phyloP scores from a whole-genome alignment of 2,888 invertebrate genomes.

The Mechanitis messenoides region DNA sequence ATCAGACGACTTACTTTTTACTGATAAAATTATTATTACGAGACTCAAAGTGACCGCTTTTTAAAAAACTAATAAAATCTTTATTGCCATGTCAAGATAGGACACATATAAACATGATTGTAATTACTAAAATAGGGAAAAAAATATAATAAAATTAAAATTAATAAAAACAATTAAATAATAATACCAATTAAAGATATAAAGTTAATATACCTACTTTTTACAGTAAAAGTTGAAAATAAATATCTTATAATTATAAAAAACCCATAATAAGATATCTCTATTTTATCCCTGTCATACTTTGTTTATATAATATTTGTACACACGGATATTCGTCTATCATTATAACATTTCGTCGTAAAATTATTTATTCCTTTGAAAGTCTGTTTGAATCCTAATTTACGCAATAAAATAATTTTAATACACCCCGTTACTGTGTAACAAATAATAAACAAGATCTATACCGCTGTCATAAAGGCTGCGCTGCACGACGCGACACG shows the following conservation, averaged over 20 bases:
- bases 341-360: background rate
- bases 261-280: too few species aligned
- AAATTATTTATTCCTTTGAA: background rate
- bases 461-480: background rate
- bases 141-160: too few species aligned
- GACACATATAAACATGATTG: background rate
- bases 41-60: constrained; percentile 3
- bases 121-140: background rate
- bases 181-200: too few species aligned
- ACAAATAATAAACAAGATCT: background rate
- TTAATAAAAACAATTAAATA: too few species aligned
- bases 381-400: background rate
- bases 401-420: background rate
- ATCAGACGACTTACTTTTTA: constrained; percentile 2
- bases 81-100: background rate
- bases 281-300: too few species aligned
- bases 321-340: background rate
- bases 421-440: background rate
- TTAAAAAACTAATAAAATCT: background rate
- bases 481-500: background rate
- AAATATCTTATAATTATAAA: too few species aligned
- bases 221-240: too few species aligned
- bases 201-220: too few species aligned
- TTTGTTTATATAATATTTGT: background rate
- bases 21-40: background rate